Conservation (phyloP, 2,888 invertebrate species). For the Zygogramma bicolorata region DNA sequence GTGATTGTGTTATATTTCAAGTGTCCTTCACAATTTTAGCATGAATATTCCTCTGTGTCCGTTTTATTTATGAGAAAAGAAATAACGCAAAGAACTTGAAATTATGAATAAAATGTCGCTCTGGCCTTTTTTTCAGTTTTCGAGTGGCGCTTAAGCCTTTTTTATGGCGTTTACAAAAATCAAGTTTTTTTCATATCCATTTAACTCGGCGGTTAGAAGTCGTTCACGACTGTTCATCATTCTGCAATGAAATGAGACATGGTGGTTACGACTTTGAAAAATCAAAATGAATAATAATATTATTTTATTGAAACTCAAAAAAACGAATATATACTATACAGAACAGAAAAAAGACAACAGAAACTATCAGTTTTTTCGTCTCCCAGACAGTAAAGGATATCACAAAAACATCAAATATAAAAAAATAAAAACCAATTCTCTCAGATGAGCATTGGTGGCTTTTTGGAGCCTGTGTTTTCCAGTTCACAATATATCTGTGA, state of each 20-base stretch:
- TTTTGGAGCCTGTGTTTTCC: slow-evolving; percentile 13
- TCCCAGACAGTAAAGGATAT: neutral
- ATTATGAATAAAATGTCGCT: neutral
- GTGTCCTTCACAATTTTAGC: neutral
- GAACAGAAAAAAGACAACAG: neutral
- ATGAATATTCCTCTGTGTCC: neutral
- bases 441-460: slow-evolving; percentile 3
- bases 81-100: slow-evolving; percentile 1
- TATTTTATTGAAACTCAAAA: neutral
- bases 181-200: neutral
- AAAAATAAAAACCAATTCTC: slow-evolving; percentile 6
- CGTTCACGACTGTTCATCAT: slow-evolving; percentile 2
- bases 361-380: neutral
- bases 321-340: slow-evolving; percentile 4
- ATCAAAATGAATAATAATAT: neutral
- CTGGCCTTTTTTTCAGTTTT: neutral
- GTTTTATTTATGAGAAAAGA: neutral
- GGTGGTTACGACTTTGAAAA: slow-evolving; percentile 7
- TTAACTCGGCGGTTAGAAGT: neutral
- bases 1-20: slow-evolving; percentile 1
- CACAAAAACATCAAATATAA: neutral
- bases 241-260: neutral
- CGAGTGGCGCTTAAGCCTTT: slow-evolving; percentile 3
- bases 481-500: slow-evolving; percentile 13
- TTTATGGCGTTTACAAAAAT: slow-evolving; percentile 12